Evolutionary conservation across 1,140 invertebrate genomes (phyloP).

Genomic region (Mizuhopecten yessoensis): DNA sequence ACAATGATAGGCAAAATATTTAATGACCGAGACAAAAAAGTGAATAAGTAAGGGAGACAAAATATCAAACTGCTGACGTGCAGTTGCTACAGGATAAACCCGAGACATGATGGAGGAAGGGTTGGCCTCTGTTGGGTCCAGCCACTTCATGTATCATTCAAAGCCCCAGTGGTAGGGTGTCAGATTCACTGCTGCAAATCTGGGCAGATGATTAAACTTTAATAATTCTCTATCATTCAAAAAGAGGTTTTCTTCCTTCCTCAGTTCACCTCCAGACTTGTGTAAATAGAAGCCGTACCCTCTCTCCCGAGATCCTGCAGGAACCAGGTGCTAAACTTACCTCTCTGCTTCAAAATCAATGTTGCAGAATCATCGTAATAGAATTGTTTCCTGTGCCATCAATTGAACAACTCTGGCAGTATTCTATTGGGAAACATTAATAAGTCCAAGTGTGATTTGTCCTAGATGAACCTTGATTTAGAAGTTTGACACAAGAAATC

Average conservation of each 20-base stretch:
- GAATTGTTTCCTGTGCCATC: background rate
- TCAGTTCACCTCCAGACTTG: slow-evolving; percentile 4
- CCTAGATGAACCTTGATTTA: no score
- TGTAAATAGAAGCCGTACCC: background rate
- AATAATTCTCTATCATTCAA: slow-evolving; percentile 18
- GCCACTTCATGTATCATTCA: slow-evolving; percentile 24
- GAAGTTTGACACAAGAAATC: no score
- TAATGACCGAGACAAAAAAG: no score
- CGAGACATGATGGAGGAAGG: background rate
- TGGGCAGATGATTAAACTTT: slow-evolving; percentile 11
- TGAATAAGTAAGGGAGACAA: no score
- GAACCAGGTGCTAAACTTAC: background rate
- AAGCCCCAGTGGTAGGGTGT: background rate
- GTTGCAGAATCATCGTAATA: background rate
- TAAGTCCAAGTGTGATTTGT: no score
- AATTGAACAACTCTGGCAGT: no score
- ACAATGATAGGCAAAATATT: no score
- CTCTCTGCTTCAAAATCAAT: background rate
- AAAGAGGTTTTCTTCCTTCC: background rate
- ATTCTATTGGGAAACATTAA: background rate
- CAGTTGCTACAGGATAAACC: no score
- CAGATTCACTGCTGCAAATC: slow-evolving; percentile 8
- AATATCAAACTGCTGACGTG: no score
- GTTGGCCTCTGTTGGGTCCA: background rate
- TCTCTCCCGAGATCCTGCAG: background rate